Evolutionary conservation across 2,888 invertebrate species (phyloP).

Genomic region (Netelia melanura): DNA sequence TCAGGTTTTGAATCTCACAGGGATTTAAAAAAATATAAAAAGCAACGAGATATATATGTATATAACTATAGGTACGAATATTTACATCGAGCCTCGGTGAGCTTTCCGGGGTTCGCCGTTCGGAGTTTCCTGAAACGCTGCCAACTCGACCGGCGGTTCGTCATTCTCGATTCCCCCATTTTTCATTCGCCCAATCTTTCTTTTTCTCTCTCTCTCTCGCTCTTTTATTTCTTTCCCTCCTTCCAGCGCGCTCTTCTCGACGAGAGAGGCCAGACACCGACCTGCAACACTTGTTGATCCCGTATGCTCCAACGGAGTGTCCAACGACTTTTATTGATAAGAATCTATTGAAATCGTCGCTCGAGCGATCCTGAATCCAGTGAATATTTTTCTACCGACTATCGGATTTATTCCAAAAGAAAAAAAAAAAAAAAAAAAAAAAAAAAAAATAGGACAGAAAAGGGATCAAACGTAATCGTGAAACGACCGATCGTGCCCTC

Average conservation of each 20-base stretch:
- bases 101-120: slow-evolving; percentile 24
- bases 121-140: slow-evolving; percentile 53
- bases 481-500: too few relatives aligned
- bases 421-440: too few relatives aligned
- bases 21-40: too few relatives aligned
- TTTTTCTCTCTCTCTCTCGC: slow-evolving; percentile 11
- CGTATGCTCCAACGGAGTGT: slow-evolving; percentile 18
- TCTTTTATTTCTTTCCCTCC: background rate
- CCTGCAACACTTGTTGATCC: slow-evolving; percentile 61
- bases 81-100: background rate
- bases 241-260: background rate
- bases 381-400: background rate
- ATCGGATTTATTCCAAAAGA: too few relatives aligned
- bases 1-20: too few relatives aligned
- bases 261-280: slow-evolving; percentile 2
- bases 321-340: slow-evolving; percentile 37
- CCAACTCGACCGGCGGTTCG: slow-evolving; percentile 63
- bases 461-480: too few relatives aligned
- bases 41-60: too few relatives aligned
- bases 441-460: too few relatives aligned
- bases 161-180: slow-evolving; percentile 62
- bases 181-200: slow-evolving; percentile 53
- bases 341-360: slow-evolving; percentile 23
- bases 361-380: slow-evolving; percentile 1
- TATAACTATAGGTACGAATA: too few relatives aligned